A percentile compares a stretch with the other conserved stretches of the same genome.
Conservation (phyloP, 2,888 invertebrate species). For the Cordilura impudica region DNA sequence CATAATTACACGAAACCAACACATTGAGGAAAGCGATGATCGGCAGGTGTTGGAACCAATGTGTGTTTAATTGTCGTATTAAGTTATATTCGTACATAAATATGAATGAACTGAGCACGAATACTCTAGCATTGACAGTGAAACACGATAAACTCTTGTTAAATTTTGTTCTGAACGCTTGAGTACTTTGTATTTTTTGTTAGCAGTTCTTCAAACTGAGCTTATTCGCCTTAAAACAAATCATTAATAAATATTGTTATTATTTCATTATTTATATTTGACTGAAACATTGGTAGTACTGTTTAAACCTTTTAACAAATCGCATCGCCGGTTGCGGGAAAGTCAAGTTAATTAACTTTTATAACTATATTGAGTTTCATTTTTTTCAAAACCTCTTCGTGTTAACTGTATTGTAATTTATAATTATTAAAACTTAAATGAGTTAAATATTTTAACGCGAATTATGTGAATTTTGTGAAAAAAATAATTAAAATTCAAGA, state of each 20-base stretch:
- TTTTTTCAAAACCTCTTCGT: conserved; percentile 22
- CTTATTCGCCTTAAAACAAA: not conserved
- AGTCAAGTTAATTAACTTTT: conserved; percentile 1
- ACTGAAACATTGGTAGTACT: conserved; percentile 51
- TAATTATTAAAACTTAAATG: not conserved
- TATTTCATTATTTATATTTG: conserved; percentile 51
- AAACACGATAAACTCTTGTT: not conserved
- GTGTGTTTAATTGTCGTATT: not conserved
- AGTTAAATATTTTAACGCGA: conserved; percentile 26
- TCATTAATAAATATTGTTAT: conserved; percentile 1
- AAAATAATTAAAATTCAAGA: conserved; percentile 13
- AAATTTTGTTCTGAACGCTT: no score
- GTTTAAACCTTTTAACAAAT: conserved; percentile 55
- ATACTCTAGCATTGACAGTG: conserved; percentile 8
- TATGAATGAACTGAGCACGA: not conserved
- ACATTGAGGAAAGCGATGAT: not conserved
- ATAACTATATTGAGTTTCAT: no score
- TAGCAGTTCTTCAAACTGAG: not conserved
- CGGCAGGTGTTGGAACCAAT: not conserved
- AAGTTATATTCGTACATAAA: not conserved
- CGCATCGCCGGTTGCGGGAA: conserved; percentile 26
- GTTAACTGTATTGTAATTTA: conserved; percentile 25
- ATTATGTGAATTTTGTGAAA: conserved; percentile 25
- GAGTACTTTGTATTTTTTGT: no score
- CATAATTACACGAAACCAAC: not conserved